Percentiles rank a stretch among this genome's conserved stretches.
These are phyloP conservation scores for Tinea trinotella DNA, from an alignment of 2,888 invertebrate species.

Conservation along the genomic window DNA sequence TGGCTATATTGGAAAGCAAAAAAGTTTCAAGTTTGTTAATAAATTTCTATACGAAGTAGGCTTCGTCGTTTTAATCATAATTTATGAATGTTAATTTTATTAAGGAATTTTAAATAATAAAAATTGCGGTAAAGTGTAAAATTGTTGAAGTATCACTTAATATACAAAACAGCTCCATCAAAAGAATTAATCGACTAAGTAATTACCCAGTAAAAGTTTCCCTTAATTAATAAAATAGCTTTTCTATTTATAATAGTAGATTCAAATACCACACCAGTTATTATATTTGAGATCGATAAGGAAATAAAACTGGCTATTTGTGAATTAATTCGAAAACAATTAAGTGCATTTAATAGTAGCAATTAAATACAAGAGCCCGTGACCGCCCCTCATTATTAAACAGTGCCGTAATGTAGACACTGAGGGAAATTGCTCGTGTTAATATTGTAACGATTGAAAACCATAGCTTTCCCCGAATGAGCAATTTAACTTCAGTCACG, in stretches of 20 bases:
- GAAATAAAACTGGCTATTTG: not conserved
- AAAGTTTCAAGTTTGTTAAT: too few relatives aligned
- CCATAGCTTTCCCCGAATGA: not conserved
- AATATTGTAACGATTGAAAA: slow-evolving; percentile 3
- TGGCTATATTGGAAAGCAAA: too few relatives aligned
- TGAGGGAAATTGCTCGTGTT: not conserved
- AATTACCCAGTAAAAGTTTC: too few relatives aligned
- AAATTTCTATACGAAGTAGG: too few relatives aligned
- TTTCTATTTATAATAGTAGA: not conserved
- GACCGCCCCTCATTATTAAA: not conserved
- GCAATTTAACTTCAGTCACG: not conserved
- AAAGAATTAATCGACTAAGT: too few relatives aligned
- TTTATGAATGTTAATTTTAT: too few relatives aligned
- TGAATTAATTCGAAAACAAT: slow-evolving; percentile 2
- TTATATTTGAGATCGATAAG: not conserved
- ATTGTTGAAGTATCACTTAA: too few relatives aligned
- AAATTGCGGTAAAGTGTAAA: too few relatives aligned
- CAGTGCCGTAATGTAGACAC: not conserved
- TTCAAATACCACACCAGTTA: not conserved
- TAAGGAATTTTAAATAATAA: too few relatives aligned
- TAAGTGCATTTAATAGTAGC: slow-evolving; percentile 2
- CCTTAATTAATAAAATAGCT: not conserved
- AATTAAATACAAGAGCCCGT: not conserved
- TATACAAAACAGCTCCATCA: too few relatives aligned
- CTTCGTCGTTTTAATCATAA: too few relatives aligned